Base-by-base conservation (phyloP, 1,140 invertebrate species). In the Agrypnia vestita region DNA sequence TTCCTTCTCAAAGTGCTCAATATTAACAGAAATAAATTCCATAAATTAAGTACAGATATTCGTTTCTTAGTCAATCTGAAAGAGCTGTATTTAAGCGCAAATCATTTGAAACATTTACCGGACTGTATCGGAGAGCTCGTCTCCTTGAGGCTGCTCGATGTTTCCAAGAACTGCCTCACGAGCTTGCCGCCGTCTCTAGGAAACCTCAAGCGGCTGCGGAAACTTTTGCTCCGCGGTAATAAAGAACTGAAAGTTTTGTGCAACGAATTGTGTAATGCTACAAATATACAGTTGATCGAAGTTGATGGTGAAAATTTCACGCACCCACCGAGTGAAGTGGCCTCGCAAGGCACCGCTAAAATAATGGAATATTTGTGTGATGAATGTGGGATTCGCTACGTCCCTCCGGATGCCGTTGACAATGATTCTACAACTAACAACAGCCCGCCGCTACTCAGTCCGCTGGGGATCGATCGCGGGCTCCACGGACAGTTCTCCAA, bases 131-230 rank as follows among this genome's bases (percentile, higher is more conserved):
- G 91, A 74, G 85, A 89, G 72, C 86, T 96, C 69, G 86, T 86
- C 69, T 91, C 90, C 69, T 88, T 96, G 76, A 87, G 89, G 85
- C 87, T 93, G 71, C 87, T 96, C 35, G 92, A 96, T 90, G 85
- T 94, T 17, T 93, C 94, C 44, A 89, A 91, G 59, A 96, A 96
- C 87, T 91, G 90, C 82, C 86, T 96, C 55, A 93, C 92, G 86
- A 85, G 85, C 76, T 86, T 96, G 67, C 93, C 94, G 76, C 87
- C 92, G 51, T 87, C 88, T 76, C 86, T 96, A 43, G 93, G 92
- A 53, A 88, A 92, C 71, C 87, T 96, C 62, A 90, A 89, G 79
- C 89, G 86, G 49, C 86, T 95, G 71, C 88, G 86, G 67, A 88
- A 85, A 75, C 86, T 95, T 6, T 89, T 92, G 83, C 84, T 95